Conservation (phyloP, 2,888 invertebrate species). For the Megalurothrips usitatus region DNA sequence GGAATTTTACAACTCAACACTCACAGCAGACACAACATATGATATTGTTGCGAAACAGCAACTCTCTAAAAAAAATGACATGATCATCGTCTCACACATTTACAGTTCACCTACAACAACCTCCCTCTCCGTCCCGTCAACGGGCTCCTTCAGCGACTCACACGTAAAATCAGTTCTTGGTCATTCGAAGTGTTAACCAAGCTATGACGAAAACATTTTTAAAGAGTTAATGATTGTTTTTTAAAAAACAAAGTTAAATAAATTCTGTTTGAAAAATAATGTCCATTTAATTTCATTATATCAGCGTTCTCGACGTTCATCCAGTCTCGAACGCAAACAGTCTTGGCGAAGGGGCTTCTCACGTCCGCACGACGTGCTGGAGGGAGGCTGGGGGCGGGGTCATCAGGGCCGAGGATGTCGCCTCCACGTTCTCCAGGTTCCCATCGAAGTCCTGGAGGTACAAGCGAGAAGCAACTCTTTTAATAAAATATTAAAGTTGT, state of each 20-base stretch:
- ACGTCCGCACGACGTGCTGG: background rate
- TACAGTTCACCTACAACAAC: too few relatives aligned
- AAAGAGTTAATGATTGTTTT: background rate
- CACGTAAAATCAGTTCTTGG: too few relatives aligned
- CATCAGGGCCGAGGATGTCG: background rate
- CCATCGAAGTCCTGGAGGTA: background rate
- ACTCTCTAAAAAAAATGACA: background rate
- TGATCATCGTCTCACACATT: too few relatives aligned
- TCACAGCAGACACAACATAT: background rate
- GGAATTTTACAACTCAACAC: too few relatives aligned
- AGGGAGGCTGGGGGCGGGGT: background rate
- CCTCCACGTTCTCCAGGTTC: background rate
- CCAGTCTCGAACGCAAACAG: background rate
- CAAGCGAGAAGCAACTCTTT: background rate
- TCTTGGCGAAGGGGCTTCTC: background rate
- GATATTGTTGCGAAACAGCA: background rate
- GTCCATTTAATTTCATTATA: background rate
- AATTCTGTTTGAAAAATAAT: slow-evolving; percentile 6
- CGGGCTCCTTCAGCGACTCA: too few relatives aligned
- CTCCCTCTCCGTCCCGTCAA: too few relatives aligned
- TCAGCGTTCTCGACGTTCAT: background rate
- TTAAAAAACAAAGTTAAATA: background rate
- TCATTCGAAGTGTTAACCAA: background rate
- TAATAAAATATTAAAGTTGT: background rate
- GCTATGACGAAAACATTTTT: background rate